Evolutionary conservation across 2,888 invertebrate genomes (phyloP), one percentile per base, ranked within the genome.

Genomic region (Lepidonotus clava): DNA sequence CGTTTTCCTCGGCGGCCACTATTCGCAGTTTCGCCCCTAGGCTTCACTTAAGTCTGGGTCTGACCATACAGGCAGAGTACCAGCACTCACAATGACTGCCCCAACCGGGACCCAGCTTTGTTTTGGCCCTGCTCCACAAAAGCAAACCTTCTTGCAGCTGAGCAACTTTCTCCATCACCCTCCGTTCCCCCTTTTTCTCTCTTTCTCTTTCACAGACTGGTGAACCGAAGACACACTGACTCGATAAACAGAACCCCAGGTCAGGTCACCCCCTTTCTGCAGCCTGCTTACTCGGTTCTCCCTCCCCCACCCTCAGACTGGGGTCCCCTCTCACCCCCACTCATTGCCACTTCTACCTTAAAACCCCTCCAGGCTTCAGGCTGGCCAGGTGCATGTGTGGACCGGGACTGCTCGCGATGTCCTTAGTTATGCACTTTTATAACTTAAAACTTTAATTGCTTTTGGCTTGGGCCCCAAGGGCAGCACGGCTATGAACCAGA

Each of bases 381-480:
- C 6, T 34, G 36, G 71, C 71, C 71, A 71, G 71, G 71, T 71
- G 71, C 71, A 18, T 8, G 46, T 46, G 8, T 36, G 71, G 38
- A n/a, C 14, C n/a, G 38, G 71, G 71, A 71, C 71, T 36, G 18
- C 38, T 36, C 4, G 18, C 18, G 34, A 18, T 21, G n/a, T 38
- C 8, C 71, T 36, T n/a, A n/a, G 36, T 71, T 71, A 71, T 71
- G 71, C n/a, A 71, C 36, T 71, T 71, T 38, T 71, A 36, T 38
- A 61, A 61, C 36, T 21, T 71, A 21, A 71, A 34, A 38, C 71
- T 18, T 21, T 71, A 71, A 71, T 71, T 71, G 71, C 38, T 71
- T 71, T 34, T 71, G 71, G 71, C 38, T 71, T 71, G 71, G 71
- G 24, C 38, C 71, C 8, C 8, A 46, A 46, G 8, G 8, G 46